A percentile compares a stretch with the other conserved stretches of the same genome.
These are phyloP conservation scores for Philopedon plagiatum DNA, from an alignment of 2,888 invertebrate genomes.

Conservation along the genomic window DNA sequence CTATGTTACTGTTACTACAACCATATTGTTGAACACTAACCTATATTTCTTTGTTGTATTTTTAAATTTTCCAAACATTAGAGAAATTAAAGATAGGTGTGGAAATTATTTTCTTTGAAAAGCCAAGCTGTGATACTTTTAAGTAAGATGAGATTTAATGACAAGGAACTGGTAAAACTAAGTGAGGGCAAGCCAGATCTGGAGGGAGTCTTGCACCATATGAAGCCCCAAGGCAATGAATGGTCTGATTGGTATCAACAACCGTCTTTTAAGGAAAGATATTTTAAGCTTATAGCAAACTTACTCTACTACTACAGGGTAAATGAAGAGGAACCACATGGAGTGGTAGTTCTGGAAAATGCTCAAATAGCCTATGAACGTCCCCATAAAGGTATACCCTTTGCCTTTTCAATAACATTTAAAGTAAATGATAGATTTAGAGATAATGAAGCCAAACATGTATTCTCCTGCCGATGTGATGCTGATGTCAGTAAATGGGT, in stretches of 20 bases:
- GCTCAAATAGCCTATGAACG: constrained; percentile 79
- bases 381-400: constrained; percentile 76
- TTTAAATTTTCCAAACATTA: no score
- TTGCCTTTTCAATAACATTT: constrained; percentile 79
- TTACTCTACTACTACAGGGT: constrained; percentile 84
- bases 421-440: constrained; percentile 76
- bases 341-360: constrained; percentile 83
- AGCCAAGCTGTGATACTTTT: not conserved
- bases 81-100: no score
- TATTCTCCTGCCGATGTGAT: constrained; percentile 81
- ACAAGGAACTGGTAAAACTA: constrained; percentile 77
- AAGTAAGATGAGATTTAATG: constrained; percentile 79
- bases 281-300: constrained; percentile 83
- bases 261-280: constrained; percentile 78
- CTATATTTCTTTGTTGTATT: not conserved
- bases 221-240: constrained; percentile 75
- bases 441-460: constrained; percentile 71
- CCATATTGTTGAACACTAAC: not conserved
- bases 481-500: constrained; percentile 82
- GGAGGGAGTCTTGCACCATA: constrained; percentile 82
- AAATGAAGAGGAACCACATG: constrained; percentile 77
- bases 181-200: constrained; percentile 74
- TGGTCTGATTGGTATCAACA: constrained; percentile 68
- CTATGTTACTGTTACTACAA: no score
- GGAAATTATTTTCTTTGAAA: no score